A percentile compares a stretch with the other conserved stretches of the same genome.
Conservation (phyloP, 2,888 invertebrate genomes). For the Eristalis pertinax region DNA sequence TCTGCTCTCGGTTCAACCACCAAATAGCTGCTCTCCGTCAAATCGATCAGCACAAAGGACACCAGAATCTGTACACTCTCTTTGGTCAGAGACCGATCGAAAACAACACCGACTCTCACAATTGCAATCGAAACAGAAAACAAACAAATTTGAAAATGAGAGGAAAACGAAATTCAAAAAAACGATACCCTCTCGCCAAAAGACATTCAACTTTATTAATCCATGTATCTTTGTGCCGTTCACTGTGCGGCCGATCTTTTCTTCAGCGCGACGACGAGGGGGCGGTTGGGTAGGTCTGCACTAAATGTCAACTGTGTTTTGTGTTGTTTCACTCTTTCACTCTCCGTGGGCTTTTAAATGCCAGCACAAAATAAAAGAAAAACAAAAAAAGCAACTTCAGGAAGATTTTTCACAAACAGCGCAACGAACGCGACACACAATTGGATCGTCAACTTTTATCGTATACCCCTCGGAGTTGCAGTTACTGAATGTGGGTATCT, state of each 20-base stretch:
- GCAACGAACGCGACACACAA: slow-evolving; percentile 36
- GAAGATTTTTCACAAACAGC: neutral
- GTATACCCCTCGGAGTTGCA: neutral
- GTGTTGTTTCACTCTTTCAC: slow-evolving; percentile 7
- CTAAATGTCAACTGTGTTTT: slow-evolving; percentile 63
- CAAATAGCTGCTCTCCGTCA: neutral
- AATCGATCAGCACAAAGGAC: neutral
- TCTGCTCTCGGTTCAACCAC: neutral
- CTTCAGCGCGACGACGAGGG: neutral
- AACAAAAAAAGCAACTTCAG: neutral
- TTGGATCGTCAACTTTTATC: slow-evolving; percentile 63
- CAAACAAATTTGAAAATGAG: neutral
- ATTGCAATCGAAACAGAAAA: neutral
- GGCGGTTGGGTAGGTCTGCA: neutral
- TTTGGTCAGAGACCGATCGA: neutral
- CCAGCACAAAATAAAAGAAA: neutral
- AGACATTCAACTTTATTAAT: slow-evolving; percentile 60
- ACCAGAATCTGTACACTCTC: neutral
- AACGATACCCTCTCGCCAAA: neutral
- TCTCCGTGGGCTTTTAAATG: neutral
- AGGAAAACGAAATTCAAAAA: neutral
- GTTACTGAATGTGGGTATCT: no score
- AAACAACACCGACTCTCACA: neutral
- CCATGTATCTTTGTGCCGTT: slow-evolving; percentile 55
- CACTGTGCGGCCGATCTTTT: slow-evolving; percentile 26